These are phyloP conservation scores for Halcyon malimbica DNA, from an alignment of 2,113 vertebrate genomes.

Conservation along the genomic window DNA sequence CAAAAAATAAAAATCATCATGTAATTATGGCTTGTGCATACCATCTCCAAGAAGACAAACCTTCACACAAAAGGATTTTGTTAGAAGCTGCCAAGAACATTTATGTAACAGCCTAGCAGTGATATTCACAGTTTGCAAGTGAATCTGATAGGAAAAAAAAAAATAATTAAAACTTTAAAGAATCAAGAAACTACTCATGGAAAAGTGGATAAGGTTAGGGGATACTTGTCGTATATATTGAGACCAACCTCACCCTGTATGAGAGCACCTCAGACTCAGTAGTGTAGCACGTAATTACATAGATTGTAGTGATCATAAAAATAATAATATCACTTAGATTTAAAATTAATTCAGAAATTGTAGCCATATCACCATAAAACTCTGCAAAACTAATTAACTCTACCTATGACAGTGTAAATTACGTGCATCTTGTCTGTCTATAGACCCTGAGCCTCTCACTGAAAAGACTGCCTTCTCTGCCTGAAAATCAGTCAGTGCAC, in stretches of 20 bases:
- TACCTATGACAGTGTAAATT: neutral
- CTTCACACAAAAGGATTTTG: neutral
- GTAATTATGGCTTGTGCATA: neutral
- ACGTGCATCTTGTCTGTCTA: neutral
- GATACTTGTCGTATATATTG: neutral
- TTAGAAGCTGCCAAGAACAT: neutral
- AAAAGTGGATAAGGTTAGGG: neutral
- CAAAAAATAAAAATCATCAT: neutral
- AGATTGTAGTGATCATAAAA: neutral
- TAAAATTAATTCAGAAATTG: neutral
- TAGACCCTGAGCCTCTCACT: neutral
- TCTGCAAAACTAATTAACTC: neutral
- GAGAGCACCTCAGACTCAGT: neutral
- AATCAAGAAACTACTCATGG: neutral
- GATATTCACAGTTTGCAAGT: neutral
- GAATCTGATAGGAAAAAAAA: neutral
- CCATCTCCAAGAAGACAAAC: neutral
- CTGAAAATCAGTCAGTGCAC: neutral
- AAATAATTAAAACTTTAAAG: neutral
- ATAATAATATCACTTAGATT: neutral
- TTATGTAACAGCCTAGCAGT: slow-evolving; percentile 13
- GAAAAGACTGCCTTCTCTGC: neutral
- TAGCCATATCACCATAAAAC: neutral
- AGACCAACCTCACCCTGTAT: neutral
- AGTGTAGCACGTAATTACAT: neutral